phyloP scores from a whole-genome alignment of 2,113 vertebrate species.

The Gymnorhina tibicen region DNA sequence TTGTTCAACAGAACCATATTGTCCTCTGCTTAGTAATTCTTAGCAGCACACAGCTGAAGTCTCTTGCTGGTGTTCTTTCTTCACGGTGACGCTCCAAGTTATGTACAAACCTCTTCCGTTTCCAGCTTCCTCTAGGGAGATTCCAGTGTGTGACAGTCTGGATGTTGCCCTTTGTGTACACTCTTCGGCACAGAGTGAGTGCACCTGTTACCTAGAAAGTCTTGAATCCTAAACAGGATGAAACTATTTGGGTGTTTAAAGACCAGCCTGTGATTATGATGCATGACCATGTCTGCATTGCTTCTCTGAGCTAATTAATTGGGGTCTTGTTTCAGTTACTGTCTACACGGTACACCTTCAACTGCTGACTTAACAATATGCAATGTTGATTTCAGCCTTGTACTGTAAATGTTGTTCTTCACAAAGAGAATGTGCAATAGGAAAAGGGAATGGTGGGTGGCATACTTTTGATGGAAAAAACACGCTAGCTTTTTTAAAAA shows the following conservation, averaged over 20 bases:
- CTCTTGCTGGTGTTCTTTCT: slow-evolving; percentile 19
- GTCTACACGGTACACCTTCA: slow-evolving; percentile 55
- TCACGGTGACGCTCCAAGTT: neutral
- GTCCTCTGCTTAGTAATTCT: neutral
- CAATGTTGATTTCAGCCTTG: slow-evolving; percentile 62
- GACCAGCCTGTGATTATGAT: neutral
- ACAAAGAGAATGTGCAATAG: slow-evolving; percentile 62
- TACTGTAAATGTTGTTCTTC: slow-evolving; percentile 62
- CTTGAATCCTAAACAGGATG: slow-evolving; percentile 35
- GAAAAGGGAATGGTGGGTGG: neutral
- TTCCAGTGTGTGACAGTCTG: neutral
- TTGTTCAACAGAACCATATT: neutral
- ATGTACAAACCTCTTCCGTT: neutral
- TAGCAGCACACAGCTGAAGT: neutral
- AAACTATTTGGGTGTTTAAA: neutral
- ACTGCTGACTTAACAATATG: slow-evolving; percentile 57
- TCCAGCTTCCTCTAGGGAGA: slow-evolving; percentile 9
- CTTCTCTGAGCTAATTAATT: neutral
- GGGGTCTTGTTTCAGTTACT: slow-evolving; percentile 59
- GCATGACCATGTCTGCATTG: neutral
- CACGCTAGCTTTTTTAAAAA: neutral
- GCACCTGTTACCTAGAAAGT: neutral
- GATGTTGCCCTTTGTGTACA: neutral
- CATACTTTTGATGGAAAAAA: neutral
- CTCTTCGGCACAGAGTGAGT: neutral